Conservation (phyloP, 2,113 vertebrate species). For the Talpa occidentalis region DNA sequence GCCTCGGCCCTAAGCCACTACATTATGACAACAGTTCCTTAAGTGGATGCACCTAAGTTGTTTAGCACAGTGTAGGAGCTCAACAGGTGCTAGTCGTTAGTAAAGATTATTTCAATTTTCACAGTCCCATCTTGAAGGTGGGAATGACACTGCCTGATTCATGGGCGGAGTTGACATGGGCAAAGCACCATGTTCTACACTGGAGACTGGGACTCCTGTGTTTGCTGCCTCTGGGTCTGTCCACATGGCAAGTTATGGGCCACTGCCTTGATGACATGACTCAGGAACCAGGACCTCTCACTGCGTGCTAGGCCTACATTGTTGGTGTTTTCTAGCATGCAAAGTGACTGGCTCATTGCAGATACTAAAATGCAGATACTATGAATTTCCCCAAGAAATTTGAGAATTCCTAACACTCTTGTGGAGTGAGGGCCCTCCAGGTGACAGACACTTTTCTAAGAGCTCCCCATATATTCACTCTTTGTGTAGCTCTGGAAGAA, state of each 20-base stretch:
- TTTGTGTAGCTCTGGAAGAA: neutral
- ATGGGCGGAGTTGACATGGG: neutral
- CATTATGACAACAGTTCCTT: neutral
- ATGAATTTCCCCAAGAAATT: neutral
- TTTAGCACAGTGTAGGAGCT: neutral
- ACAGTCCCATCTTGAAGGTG: neutral
- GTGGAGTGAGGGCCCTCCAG: no score
- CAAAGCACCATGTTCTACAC: neutral
- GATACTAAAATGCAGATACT: neutral
- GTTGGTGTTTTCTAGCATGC: conserved; percentile 28
- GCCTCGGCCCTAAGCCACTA: neutral
- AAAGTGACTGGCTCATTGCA: neutral
- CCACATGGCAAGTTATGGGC: neutral
- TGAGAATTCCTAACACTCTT: neutral
- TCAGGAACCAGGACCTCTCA: neutral
- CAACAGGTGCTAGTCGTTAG: neutral
- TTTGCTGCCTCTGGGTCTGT: neutral
- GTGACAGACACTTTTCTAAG: no score
- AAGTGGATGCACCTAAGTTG: neutral
- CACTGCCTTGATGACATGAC: fast-evolving
- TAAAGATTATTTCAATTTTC: neutral
- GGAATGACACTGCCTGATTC: neutral
- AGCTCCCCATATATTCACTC: no score
- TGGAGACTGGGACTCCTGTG: neutral
- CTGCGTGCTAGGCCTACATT: neutral